A percentile compares a stretch with the other conserved stretches of the same genome.
Evolutionary conservation across 2,113 vertebrate genomes (phyloP).

Genomic region (Microtus richardsoni): DNA sequence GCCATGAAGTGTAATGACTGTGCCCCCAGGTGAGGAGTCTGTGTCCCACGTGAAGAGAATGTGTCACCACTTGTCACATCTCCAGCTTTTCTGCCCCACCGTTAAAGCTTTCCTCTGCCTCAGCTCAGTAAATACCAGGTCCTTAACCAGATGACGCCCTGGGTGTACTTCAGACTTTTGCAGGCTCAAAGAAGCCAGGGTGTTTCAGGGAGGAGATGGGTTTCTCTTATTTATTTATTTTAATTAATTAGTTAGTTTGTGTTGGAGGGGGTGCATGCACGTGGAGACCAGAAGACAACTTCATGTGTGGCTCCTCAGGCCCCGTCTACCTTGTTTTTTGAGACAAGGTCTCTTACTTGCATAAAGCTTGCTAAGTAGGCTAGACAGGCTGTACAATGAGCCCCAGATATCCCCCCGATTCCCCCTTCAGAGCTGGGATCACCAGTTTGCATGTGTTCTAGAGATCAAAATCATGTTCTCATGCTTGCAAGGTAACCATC

Average conservation of each 20-base stretch:
- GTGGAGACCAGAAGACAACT: too few species aligned
- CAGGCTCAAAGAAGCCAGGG: not conserved
- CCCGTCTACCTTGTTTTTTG: not conserved
- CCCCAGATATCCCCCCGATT: not conserved
- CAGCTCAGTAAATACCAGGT: not conserved
- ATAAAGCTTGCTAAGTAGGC: not conserved
- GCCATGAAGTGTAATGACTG: not conserved
- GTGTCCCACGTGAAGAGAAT: not conserved
- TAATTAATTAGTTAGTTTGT: not conserved
- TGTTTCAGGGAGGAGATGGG: not conserved
- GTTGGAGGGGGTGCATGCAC: not conserved
- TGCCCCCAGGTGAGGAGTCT: not conserved
- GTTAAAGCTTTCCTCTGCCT: not conserved
- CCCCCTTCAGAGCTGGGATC: not conserved
- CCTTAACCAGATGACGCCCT: not conserved
- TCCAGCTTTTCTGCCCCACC: not conserved
- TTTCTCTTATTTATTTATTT: not conserved
- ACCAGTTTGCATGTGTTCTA: not conserved
- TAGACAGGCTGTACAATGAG: not conserved
- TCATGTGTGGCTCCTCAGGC: not conserved
- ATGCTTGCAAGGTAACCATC: not conserved
- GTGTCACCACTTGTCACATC: not conserved
- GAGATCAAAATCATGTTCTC: not conserved
- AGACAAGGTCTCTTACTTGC: not conserved
- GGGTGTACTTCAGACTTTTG: not conserved